These are phyloP conservation scores for Drosophila pandora DNA, from an alignment of 1,140 invertebrate genomes.

Conservation along the genomic window DNA sequence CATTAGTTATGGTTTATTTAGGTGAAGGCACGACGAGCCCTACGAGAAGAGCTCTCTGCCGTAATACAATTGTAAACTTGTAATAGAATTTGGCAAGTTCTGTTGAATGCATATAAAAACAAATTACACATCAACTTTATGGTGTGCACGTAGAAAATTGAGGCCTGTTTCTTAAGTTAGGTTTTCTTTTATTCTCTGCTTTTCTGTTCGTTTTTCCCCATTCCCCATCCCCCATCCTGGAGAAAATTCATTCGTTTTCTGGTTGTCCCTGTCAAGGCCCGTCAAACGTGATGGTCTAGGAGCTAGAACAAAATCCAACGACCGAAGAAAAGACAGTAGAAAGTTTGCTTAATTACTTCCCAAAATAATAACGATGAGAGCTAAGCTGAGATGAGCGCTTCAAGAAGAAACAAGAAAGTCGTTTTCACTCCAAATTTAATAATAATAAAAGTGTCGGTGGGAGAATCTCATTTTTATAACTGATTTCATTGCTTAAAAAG, in stretches of 20 bases:
- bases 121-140: slow-evolving; percentile 79
- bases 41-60: slow-evolving; percentile 18
- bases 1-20: slow-evolving; percentile 80
- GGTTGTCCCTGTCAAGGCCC: slow-evolving; percentile 50
- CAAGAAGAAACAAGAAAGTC: neutral
- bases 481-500: neutral
- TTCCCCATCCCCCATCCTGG: neutral
- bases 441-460: neutral
- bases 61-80: slow-evolving; percentile 77
- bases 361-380: slow-evolving; percentile 54
- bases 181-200: slow-evolving; percentile 29
- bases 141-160: slow-evolving; percentile 76
- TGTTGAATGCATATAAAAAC: slow-evolving; percentile 64
- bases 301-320: slow-evolving; percentile 35
- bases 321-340: slow-evolving; percentile 49
- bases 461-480: slow-evolving; percentile 3
- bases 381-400: neutral
- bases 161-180: slow-evolving; percentile 27
- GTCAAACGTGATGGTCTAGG: slow-evolving; percentile 67
- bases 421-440: neutral
- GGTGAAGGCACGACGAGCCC: slow-evolving; percentile 32
- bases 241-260: slow-evolving; percentile 3
- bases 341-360: slow-evolving; percentile 76
- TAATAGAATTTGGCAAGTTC: slow-evolving; percentile 75
- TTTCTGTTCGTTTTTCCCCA: neutral